Conservation (phyloP, 2,888 invertebrate genomes). For the Leptinotarsa peninsularis region DNA sequence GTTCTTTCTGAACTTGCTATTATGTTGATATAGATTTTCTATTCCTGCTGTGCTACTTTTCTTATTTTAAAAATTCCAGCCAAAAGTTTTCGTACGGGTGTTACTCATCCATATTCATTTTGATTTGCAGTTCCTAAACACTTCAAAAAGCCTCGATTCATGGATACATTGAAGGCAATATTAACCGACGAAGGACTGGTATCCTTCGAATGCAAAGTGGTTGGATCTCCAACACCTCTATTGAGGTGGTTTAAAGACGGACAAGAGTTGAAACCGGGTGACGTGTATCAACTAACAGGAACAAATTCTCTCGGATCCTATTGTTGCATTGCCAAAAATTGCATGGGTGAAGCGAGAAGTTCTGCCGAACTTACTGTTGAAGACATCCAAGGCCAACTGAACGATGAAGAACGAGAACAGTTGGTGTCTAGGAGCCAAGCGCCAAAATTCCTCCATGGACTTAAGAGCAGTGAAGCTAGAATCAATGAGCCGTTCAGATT, state of each 20-base stretch:
- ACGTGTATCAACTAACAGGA: constrained; percentile 91
- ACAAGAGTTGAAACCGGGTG: constrained; percentile 90
- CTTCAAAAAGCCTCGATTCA: constrained; percentile 88
- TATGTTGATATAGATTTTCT: too few relatives aligned
- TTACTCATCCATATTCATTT: background rate
- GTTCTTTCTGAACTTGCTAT: too few relatives aligned
- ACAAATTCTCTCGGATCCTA: constrained; percentile 91
- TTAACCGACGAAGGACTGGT: constrained; percentile 92
- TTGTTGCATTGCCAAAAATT: constrained; percentile 89
- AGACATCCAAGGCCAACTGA: constrained; percentile 90
- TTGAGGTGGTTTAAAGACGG: constrained; percentile 93
- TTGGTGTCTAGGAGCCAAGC: constrained; percentile 82
- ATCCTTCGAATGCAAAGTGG: constrained; percentile 93
- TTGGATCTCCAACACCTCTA: constrained; percentile 89
- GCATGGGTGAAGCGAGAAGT: constrained; percentile 91
- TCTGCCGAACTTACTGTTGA: constrained; percentile 89
- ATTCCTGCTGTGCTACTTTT: too few relatives aligned
- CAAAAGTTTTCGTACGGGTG: background rate
- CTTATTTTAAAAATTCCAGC: too few relatives aligned
- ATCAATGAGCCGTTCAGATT: constrained; percentile 87
- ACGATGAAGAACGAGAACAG: constrained; percentile 85
- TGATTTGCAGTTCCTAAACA: constrained; percentile 84
- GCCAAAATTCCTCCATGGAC: constrained; percentile 83
- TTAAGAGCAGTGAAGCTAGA: constrained; percentile 85
- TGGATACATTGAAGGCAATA: constrained; percentile 90